Conservation (phyloP, 2,113 vertebrate genomes). For the Anas platyrhynchos region DNA sequence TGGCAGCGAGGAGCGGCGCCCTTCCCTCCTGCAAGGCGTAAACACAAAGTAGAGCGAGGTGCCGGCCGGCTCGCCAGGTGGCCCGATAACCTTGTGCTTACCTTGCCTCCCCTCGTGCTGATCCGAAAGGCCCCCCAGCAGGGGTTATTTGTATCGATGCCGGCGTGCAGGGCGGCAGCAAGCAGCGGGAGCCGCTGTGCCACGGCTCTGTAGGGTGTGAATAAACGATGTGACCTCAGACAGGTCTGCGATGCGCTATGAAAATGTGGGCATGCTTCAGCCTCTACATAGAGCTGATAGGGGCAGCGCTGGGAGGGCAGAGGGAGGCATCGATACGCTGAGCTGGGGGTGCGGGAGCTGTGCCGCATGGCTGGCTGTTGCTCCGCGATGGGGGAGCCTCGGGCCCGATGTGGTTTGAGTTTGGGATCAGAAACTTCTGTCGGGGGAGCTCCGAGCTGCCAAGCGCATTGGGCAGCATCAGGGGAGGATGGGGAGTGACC, state of each 20-base stretch:
- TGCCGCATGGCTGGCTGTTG: accelerated
- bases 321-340: not conserved
- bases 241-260: slow-evolving; percentile 37
- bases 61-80: slow-evolving; percentile 13
- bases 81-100: slow-evolving; percentile 27
- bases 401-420: not conserved
- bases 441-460: not conserved
- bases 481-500: not conserved
- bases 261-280: slow-evolving; percentile 33
- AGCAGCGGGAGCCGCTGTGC: not conserved
- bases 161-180: accelerated
- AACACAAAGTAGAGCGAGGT: not conserved
- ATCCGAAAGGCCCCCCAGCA: not conserved
- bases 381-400: not conserved
- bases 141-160: not conserved
- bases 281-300: slow-evolving; percentile 31
- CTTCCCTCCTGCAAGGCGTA: slow-evolving; percentile 22
- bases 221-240: not conserved
- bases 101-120: not conserved
- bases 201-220: not conserved
- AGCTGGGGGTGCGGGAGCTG: not conserved
- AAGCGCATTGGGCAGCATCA: not conserved
- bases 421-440: not conserved
- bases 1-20: not conserved
- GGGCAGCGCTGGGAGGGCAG: slow-evolving; percentile 6